phyloP scores from a whole-genome alignment of 2,113 vertebrate genomes.

The Pseudorhombus dupliciocellatus region DNA sequence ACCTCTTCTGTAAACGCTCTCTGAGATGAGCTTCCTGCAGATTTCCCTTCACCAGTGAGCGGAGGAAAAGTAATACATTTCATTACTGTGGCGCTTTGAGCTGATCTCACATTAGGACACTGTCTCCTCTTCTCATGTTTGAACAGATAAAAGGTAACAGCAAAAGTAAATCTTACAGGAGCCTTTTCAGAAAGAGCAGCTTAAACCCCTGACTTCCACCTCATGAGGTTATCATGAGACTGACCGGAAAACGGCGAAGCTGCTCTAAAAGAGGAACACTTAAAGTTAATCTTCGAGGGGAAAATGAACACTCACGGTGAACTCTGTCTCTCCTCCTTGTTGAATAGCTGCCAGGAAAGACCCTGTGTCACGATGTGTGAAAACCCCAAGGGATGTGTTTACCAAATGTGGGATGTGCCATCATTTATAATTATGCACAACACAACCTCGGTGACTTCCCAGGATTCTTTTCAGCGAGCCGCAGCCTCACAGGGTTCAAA shows the following conservation, averaged over 20 bases:
- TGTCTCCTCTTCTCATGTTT: conserved; percentile 51
- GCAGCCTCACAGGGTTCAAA: background rate
- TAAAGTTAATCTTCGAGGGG: conserved; percentile 37
- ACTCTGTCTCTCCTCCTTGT: conserved; percentile 3
- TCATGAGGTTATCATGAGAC: conserved; percentile 14
- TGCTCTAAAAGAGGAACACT: conserved; percentile 19
- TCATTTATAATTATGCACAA: conserved; percentile 1
- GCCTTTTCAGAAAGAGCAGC: conserved; percentile 17
- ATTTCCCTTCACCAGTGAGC: conserved; percentile 23
- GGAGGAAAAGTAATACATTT: conserved; percentile 30
- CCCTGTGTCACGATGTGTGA: background rate
- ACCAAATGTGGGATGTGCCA: background rate
- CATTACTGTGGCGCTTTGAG: conserved; percentile 48
- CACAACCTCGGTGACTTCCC: background rate
- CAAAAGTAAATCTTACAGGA: conserved; percentile 37
- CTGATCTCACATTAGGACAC: conserved; percentile 40
- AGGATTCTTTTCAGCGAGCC: background rate
- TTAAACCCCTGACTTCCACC: conserved; percentile 20
- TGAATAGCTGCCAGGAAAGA: conserved; percentile 12
- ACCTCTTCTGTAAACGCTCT: conserved; percentile 20
- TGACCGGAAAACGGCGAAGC: conserved; percentile 12
- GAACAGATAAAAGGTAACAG: conserved; percentile 42
- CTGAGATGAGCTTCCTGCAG: conserved; percentile 42
- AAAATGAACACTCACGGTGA: conserved; percentile 4
- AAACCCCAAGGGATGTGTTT: background rate